phyloP scores from a whole-genome alignment of 2,888 invertebrate species.

The Dusona sp. region DNA sequence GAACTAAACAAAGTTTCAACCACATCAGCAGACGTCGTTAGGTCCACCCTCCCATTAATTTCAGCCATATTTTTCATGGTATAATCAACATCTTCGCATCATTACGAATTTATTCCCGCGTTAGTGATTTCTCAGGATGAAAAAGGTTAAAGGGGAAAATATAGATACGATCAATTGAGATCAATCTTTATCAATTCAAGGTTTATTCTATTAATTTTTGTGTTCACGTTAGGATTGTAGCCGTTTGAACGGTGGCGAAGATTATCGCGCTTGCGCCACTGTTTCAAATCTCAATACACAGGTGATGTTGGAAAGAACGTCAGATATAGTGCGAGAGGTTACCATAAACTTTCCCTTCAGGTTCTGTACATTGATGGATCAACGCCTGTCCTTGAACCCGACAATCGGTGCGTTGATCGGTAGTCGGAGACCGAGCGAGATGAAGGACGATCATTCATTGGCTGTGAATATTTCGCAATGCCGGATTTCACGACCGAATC shows the following conservation, averaged over 20 bases:
- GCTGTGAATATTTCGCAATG: constrained; percentile 47
- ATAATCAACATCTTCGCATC: not conserved
- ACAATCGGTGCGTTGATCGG: constrained; percentile 61
- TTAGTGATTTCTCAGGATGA: not conserved
- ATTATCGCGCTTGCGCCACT: constrained; percentile 72
- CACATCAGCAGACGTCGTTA: not conserved
- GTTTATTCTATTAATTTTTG: not conserved
- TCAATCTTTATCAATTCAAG: not conserved
- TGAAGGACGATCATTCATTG: constrained; percentile 59
- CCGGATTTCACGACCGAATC: constrained; percentile 43
- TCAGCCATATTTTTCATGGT: not conserved
- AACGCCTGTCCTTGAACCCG: constrained; percentile 71
- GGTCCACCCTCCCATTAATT: not conserved
- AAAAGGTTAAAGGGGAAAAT: not conserved
- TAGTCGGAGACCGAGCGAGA: constrained; percentile 60
- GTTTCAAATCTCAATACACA: constrained; percentile 60
- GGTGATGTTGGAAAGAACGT: constrained; percentile 7
- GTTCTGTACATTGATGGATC: constrained; percentile 55
- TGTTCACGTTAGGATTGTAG: not conserved
- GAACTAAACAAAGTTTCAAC: not conserved
- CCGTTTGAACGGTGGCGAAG: constrained; percentile 72
- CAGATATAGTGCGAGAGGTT: constrained; percentile 1
- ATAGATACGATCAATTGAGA: not conserved
- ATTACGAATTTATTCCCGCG: not conserved
- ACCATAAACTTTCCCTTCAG: constrained; percentile 46